A percentile compares a stretch with the other conserved stretches of the same genome.
phyloP scores from a whole-genome alignment of 2,888 invertebrate genomes.

The Steinernema carpocapsae region DNA sequence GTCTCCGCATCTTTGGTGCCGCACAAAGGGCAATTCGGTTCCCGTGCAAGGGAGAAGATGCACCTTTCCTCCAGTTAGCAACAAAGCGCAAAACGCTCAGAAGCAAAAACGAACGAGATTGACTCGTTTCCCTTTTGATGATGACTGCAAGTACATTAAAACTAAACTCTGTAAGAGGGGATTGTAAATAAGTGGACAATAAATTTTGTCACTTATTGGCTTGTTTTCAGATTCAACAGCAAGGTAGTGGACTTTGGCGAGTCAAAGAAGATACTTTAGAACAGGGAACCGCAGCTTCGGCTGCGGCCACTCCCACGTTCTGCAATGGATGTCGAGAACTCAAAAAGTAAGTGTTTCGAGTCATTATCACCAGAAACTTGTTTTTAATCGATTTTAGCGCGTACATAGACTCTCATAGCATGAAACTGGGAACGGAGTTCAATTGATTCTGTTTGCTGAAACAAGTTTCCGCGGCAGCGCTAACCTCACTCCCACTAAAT shows the following conservation, averaged over 20 bases:
- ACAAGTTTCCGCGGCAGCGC: conserved; percentile 19
- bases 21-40: conserved; percentile 21
- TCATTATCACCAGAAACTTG: neutral
- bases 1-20: neutral
- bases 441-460: neutral
- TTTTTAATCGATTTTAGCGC: neutral
- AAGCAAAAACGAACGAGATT: neutral
- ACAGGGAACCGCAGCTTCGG: conserved; percentile 18
- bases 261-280: conserved; percentile 25
- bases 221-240: conserved; percentile 28
- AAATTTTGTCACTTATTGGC: no score
- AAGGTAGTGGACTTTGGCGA: conserved; percentile 33
- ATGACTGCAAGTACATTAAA: no score
- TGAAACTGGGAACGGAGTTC: conserved; percentile 30
- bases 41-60: neutral
- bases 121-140: no score
- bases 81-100: neutral
- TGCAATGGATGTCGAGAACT: conserved; percentile 40
- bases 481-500: conserved; percentile 22
- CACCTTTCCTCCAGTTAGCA: neutral
- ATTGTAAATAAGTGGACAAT: no score
- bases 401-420: neutral
- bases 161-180: no score
- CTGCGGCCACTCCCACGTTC: conserved; percentile 10
- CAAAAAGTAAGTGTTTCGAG: conserved; percentile 36